phyloP scores from a whole-genome alignment of 2,113 vertebrate genomes.

The Eudorcas thomsonii region DNA sequence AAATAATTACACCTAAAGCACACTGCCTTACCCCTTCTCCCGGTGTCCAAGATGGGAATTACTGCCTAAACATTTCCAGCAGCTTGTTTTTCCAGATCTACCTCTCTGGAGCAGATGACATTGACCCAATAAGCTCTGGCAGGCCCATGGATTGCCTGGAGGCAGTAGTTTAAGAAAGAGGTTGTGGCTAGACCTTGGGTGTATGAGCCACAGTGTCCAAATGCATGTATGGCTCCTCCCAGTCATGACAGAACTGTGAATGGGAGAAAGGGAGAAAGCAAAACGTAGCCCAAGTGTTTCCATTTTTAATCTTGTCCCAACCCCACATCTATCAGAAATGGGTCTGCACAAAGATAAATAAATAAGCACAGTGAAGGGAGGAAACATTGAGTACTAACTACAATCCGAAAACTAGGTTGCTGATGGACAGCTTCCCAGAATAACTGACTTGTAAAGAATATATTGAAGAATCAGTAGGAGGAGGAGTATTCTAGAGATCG shows the following conservation, averaged over 20 bases:
- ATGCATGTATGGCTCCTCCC: background rate
- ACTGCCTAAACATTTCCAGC: background rate
- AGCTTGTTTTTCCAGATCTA: background rate
- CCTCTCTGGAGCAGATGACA: background rate
- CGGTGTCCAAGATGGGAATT: background rate
- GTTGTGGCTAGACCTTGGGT: background rate
- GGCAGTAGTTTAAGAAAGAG: background rate
- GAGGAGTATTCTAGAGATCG: background rate
- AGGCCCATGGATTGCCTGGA: background rate
- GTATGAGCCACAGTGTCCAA: background rate
- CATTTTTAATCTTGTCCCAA: background rate
- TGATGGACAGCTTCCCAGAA: background rate
- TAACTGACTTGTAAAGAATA: background rate
- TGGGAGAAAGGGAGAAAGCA: background rate
- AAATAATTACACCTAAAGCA: background rate
- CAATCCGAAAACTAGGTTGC: no score
- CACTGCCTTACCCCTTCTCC: background rate
- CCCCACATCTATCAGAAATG: background rate
- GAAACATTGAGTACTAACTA: background rate
- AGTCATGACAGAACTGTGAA: background rate
- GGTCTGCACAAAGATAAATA: background rate
- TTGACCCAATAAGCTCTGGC: background rate
- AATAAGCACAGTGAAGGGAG: background rate
- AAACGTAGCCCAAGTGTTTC: background rate
- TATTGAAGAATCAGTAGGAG: background rate